Evolutionary conservation across 2,797 vertebrate genomes (phyloP), one percentile per base, ranked within the genome.

Genomic region (Lacerta agilis): DNA sequence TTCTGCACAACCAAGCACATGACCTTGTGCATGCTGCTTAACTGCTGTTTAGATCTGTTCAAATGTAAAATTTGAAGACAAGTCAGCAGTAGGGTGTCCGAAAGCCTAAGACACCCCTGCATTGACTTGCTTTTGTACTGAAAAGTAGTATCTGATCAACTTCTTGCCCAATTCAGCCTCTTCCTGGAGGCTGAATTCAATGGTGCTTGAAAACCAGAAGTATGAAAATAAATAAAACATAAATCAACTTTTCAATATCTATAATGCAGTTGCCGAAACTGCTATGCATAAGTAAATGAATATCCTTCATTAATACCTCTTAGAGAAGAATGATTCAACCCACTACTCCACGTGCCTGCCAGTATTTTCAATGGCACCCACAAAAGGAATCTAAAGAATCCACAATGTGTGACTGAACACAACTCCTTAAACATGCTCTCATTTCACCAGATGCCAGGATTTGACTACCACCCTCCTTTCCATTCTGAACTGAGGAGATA

Each of bases 151-250:
- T 81, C 23, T 76, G 33, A 36, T n/a, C 29, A 45, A 73, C 15
- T 36, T 49, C 18, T 8, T 82, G 23, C 45, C 38, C 20, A 64
- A 41, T 72, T 18, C 41, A 15, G 17, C n/a, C 23, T 75, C 38
- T 75, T 29, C 64, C 85, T 89, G 64, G 43, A 86, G 82, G 93
- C 58, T 86, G 87, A 92, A 93, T 72, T 85, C 20, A 67, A 0
- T 33, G 1, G 43, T 38, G 15, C 55, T 81, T 84, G 77, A 85
- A 38, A 91, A 78, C 55, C 76, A 75, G 25, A 67, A 85, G 75
- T 43, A 77, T 80, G 88, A 75, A 79, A 92, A 73, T 61, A 8
- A 49, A 83, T 67, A 23, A 86, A 11, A 36, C 76, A 75, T 17
- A 77, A 83, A 43, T 13, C 7, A 55, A 71, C 43, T 33, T 67